Conservation (phyloP, 2,113 vertebrate genomes). For the Neoarius graeffei region DNA sequence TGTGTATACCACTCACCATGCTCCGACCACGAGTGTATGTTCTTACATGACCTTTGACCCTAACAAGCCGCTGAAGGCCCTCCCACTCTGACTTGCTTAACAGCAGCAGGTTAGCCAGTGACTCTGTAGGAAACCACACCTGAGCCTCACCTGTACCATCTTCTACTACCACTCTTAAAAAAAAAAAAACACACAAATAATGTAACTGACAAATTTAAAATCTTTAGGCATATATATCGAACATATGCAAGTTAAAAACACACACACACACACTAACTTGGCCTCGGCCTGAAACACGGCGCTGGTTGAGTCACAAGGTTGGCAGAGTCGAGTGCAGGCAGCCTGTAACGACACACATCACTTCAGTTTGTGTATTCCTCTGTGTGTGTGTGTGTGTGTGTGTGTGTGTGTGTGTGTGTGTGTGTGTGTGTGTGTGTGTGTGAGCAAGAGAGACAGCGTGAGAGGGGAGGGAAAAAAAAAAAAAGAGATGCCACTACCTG, state of each 20-base stretch:
- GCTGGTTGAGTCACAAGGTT: slow-evolving; percentile 64
- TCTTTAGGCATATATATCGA: background rate
- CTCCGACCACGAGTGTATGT: slow-evolving; percentile 67
- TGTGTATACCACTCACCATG: slow-evolving; percentile 56
- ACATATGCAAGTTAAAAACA: background rate
- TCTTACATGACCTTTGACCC: slow-evolving; percentile 71
- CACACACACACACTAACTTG: slow-evolving; percentile 61
- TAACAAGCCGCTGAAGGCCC: slow-evolving; percentile 74
- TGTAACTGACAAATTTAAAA: background rate
- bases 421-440: background rate
- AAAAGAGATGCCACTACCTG: slow-evolving; percentile 63
- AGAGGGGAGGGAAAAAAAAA: no score
- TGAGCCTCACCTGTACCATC: slow-evolving; percentile 81
- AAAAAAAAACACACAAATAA: slow-evolving; percentile 19
- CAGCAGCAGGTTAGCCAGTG: slow-evolving; percentile 70
- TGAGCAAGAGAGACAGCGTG: no score
- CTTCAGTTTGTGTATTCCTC: background rate
- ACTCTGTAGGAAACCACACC: slow-evolving; percentile 71
- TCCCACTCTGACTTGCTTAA: slow-evolving; percentile 77
- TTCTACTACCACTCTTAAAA: slow-evolving; percentile 79
- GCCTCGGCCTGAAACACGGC: slow-evolving; percentile 72
- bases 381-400: background rate
- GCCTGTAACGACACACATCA: slow-evolving; percentile 54
- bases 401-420: background rate
- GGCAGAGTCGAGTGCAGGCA: slow-evolving; percentile 57